Percentiles rank a stretch among this genome's conserved stretches.
phyloP scores from a whole-genome alignment of 35 echinoderm and acorn worm genomes.

The Strongylocentrotus purpuratus region DNA sequence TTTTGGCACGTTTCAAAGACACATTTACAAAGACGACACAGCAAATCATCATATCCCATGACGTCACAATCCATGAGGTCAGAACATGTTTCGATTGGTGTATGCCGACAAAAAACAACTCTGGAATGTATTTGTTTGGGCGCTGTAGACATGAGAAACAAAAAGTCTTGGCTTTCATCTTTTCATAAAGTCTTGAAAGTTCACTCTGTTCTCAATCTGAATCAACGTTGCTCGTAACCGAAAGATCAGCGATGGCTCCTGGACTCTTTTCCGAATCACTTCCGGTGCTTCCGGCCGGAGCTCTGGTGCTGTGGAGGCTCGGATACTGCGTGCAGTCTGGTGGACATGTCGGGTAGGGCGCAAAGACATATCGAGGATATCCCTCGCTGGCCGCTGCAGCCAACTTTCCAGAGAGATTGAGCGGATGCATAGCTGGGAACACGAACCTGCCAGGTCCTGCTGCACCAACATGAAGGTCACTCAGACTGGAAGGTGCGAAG shows the following conservation, averaged over 20 bases:
- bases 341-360: constrained; percentile 82
- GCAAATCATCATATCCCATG: background rate
- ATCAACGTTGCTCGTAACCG: constrained; percentile 66
- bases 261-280: constrained; percentile 70
- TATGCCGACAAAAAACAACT: background rate
- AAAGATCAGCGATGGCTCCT: constrained; percentile 61
- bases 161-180: background rate
- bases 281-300: constrained; percentile 49
- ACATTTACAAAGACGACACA: background rate
- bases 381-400: constrained; percentile 73
- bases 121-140: background rate
- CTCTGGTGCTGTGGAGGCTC: constrained; percentile 51
- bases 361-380: constrained; percentile 88
- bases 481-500: constrained; percentile 71
- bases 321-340: constrained; percentile 94
- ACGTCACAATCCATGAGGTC: background rate
- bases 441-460: constrained; percentile 68
- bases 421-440: constrained; percentile 85
- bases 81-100: background rate
- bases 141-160: background rate
- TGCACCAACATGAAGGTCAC: constrained; percentile 67
- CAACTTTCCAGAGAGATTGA: constrained; percentile 77
- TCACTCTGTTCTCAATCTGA: constrained; percentile 37
- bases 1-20: background rate
- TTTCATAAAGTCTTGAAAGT: background rate